Conservation (phyloP, 2,113 vertebrate genomes). For the Atlantisia rogersi region DNA sequence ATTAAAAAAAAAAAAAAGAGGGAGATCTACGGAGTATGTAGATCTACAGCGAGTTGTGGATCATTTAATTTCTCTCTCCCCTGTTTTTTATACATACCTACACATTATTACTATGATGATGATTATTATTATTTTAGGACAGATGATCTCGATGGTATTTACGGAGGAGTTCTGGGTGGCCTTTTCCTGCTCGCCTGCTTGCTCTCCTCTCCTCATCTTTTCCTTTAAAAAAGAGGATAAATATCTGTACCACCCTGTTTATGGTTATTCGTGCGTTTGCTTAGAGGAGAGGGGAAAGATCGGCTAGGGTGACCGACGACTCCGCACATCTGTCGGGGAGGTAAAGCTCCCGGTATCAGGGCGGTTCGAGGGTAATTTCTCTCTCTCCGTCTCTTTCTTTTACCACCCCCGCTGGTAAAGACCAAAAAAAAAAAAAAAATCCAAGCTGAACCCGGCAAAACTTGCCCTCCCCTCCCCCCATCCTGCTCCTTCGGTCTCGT, state of each 20-base stretch:
- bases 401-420: neutral
- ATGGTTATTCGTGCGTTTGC: neutral
- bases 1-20: neutral
- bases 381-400: neutral
- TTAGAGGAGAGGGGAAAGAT: neutral
- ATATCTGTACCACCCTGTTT: neutral
- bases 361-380: neutral
- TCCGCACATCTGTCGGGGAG: neutral
- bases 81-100: conserved; percentile 10
- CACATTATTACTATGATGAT: neutral
- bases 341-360: neutral
- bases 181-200: neutral
- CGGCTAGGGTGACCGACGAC: neutral
- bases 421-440: neutral
- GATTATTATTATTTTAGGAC: conserved; percentile 1
- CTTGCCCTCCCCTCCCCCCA: neutral
- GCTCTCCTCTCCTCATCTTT: neutral
- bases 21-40: conserved; percentile 69
- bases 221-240: neutral
- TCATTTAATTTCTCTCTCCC: conserved; percentile 42
- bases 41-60: conserved; percentile 55
- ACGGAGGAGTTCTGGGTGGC: neutral
- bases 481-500: neutral
- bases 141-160: conserved; percentile 1
- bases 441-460: neutral